Conservation (phyloP, 2,888 invertebrate genomes). For the Noctua janthina region DNA sequence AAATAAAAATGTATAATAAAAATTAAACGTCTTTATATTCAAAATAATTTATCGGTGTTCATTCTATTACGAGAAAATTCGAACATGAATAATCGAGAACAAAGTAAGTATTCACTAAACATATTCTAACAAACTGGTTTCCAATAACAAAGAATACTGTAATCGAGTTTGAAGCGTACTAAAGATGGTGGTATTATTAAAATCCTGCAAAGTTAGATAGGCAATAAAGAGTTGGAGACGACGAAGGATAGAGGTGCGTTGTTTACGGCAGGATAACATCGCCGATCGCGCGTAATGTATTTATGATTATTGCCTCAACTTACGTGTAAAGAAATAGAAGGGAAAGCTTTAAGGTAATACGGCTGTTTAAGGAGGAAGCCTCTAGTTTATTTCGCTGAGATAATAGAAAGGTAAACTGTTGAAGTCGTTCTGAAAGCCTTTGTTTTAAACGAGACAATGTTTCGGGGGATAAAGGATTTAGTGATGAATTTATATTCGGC, state of each 20-base stretch:
- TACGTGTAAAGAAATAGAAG: conserved; percentile 71
- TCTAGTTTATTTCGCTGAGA: conserved; percentile 56
- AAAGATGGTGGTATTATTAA: conserved; percentile 79
- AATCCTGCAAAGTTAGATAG: conserved; percentile 88
- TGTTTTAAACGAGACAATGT: conserved; percentile 42
- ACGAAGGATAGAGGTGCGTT: conserved; percentile 79
- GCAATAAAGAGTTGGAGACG: conserved; percentile 84
- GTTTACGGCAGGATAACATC: conserved; percentile 87
- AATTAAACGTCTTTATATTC: not conserved
- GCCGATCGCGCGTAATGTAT: conserved; percentile 90
- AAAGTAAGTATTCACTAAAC: conserved; percentile 35
- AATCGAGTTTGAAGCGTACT: conserved; percentile 66
- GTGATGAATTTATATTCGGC: conserved; percentile 17
- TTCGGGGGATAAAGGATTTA: conserved; percentile 29
- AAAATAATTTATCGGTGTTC: not conserved
- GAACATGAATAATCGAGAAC: conserved; percentile 36
- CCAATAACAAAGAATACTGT: conserved; percentile 62
- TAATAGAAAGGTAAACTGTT: conserved; percentile 53
- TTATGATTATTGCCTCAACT: conserved; percentile 88
- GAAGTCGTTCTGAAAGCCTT: conserved; percentile 38
- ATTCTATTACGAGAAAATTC: conserved; percentile 1
- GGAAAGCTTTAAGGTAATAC: conserved; percentile 66
- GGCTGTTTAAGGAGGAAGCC: conserved; percentile 64
- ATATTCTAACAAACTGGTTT: conserved; percentile 69
- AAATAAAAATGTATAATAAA: not conserved